phyloP scores from a whole-genome alignment of 30 jellyfish, hydroid and myxozoan species.

The Aurelia aurita region DNA sequence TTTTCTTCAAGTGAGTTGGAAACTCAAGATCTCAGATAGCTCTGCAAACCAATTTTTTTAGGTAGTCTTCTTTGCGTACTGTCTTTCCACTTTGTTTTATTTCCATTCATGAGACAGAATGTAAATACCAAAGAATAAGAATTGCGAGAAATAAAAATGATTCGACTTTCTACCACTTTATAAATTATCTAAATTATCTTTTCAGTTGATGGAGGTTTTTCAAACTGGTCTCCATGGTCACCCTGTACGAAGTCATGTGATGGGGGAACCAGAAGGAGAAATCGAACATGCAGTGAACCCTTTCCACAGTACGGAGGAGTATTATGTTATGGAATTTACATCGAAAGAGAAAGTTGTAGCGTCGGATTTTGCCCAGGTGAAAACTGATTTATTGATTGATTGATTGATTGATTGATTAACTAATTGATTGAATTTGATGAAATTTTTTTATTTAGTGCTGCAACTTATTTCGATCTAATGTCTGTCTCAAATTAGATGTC shows the following conservation, averaged over 20 bases:
- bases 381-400: background rate
- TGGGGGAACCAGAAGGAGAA: slow-evolving; percentile 11
- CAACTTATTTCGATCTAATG: too few species aligned
- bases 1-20: too few species aligned
- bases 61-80: too few species aligned
- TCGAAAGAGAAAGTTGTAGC: slow-evolving; percentile 23
- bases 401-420: background rate
- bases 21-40: too few species aligned
- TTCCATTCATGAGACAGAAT: too few species aligned
- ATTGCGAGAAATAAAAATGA: too few species aligned
- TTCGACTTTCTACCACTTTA: background rate
- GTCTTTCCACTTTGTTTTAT: too few species aligned
- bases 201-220: slow-evolving; percentile 39
- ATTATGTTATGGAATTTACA: slow-evolving; percentile 38
- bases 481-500: too few species aligned
- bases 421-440: background rate
- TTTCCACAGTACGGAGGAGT: slow-evolving; percentile 43
- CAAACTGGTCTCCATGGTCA: slow-evolving; percentile 15
- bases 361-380: slow-evolving; percentile 61
- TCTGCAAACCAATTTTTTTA: too few species aligned
- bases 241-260: slow-evolving; percentile 11
- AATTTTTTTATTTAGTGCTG: too few species aligned
- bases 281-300: slow-evolving; percentile 22
- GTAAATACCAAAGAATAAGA: too few species aligned
- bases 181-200: background rate